Conservation (phyloP, 2,113 vertebrate genomes). For the Tetrax tetrax region DNA sequence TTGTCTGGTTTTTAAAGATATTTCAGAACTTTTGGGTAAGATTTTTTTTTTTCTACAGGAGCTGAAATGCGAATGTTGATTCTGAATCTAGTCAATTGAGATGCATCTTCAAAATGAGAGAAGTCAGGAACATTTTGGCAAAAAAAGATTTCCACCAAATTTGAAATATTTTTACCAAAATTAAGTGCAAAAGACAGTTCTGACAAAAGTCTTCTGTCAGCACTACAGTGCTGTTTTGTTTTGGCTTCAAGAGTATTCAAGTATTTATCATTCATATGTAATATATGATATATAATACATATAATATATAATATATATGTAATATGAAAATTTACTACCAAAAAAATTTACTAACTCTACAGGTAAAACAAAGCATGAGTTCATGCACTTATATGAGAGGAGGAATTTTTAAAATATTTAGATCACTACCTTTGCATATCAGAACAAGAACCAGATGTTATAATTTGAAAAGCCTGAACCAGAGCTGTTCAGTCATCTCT, state of each 20-base stretch:
- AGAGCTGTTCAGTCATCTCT: neutral
- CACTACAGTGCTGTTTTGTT: neutral
- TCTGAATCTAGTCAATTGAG: neutral
- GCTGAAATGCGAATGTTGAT: neutral
- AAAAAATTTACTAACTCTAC: neutral
- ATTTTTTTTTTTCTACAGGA: neutral
- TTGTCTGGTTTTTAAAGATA: neutral
- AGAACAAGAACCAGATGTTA: neutral
- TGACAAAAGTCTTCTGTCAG: neutral
- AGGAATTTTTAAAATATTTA: neutral
- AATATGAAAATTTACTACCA: neutral
- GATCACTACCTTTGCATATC: neutral
- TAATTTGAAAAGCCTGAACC: neutral
- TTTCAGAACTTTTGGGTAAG: neutral
- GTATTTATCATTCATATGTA: neutral
- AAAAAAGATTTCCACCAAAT: neutral
- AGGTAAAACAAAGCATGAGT: neutral
- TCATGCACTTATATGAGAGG: neutral
- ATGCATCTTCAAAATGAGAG: neutral
- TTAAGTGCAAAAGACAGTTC: neutral
- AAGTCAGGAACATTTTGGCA: neutral
- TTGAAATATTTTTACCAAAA: neutral
- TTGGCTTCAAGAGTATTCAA: neutral
- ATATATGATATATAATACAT: too few species aligned
- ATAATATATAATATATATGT: too few species aligned